phyloP scores from a whole-genome alignment of 1,140 invertebrate species.

The Vollenhovia emeryi region DNA sequence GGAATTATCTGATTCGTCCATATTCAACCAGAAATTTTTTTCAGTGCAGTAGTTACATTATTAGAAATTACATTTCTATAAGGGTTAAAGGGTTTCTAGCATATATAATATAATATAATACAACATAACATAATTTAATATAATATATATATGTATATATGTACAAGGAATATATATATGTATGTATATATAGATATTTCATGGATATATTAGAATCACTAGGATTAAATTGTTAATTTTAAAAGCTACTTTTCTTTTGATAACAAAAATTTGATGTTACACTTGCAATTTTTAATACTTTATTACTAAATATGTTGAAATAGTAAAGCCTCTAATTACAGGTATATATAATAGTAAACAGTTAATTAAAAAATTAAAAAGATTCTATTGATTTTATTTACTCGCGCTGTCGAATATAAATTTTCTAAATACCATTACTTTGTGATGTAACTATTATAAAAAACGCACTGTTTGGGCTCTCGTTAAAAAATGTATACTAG shows the following conservation, averaged over 20 bases:
- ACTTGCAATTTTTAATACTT: not conserved
- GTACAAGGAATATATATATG: not conserved
- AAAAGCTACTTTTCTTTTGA: not conserved
- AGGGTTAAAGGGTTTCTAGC: not conserved
- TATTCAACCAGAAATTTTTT: no score
- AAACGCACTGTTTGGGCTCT: not conserved
- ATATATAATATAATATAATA: not conserved
- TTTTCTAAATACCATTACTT: not conserved
- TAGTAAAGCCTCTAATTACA: not conserved
- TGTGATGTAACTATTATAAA: not conserved
- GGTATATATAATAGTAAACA: not conserved
- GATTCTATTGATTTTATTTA: not conserved
- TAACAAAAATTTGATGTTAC: not conserved
- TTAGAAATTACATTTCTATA: no score
- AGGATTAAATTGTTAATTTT: constrained; percentile 15
- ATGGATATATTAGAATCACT: not conserved
- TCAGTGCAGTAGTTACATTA: no score
- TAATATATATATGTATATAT: not conserved
- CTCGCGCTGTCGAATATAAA: not conserved
- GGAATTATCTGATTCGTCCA: no score
- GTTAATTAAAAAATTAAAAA: not conserved
- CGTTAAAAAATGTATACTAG: not conserved
- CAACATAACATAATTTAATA: no score
- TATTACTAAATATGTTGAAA: not conserved
- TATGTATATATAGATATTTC: constrained; percentile 6